Percentiles rank a stretch among this genome's conserved stretches.
Evolutionary conservation across 2,113 vertebrate species (phyloP).

Genomic region (Anarrhichthys ocellatus): DNA sequence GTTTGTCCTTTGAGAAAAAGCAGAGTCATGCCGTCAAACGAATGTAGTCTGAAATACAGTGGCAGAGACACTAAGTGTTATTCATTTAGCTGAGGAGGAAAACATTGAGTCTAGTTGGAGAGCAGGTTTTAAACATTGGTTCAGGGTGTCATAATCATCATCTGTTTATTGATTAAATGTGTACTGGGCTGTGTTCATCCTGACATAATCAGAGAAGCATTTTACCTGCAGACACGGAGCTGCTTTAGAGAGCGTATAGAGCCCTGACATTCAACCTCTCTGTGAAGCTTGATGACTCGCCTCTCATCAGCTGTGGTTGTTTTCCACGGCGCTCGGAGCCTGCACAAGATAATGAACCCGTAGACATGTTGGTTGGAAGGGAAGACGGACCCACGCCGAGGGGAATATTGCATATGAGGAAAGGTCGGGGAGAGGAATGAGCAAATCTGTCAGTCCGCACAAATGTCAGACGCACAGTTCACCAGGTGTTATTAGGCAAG

Average conservation of each 20-base stretch:
- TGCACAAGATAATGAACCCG: conserved; percentile 27
- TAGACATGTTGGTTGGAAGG: neutral
- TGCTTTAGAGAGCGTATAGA: neutral
- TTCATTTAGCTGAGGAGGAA: neutral
- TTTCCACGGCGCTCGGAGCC: neutral
- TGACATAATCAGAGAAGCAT: conserved; percentile 2
- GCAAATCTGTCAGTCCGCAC: conserved; percentile 34
- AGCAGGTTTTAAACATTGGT: neutral
- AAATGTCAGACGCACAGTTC: conserved; percentile 59
- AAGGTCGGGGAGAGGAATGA: conserved; percentile 52
- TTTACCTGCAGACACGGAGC: neutral
- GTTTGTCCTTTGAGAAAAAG: conserved; percentile 30
- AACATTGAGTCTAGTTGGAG: neutral
- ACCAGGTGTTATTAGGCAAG: conserved; percentile 26
- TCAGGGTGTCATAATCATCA: neutral
- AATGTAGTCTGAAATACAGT: neutral
- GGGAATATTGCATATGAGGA: conserved; percentile 17
- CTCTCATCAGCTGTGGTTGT: neutral
- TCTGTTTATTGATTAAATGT: conserved; percentile 6
- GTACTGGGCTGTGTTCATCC: conserved; percentile 3
- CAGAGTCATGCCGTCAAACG: neutral
- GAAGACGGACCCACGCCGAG: neutral
- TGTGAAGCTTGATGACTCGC: neutral
- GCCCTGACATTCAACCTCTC: conserved; percentile 5
- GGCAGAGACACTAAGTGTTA: neutral